A percentile compares a stretch with the other conserved stretches of the same genome.
These are phyloP conservation scores for Lacerta viridis DNA, from an alignment of 2,797 vertebrate species.

Conservation along the genomic window DNA sequence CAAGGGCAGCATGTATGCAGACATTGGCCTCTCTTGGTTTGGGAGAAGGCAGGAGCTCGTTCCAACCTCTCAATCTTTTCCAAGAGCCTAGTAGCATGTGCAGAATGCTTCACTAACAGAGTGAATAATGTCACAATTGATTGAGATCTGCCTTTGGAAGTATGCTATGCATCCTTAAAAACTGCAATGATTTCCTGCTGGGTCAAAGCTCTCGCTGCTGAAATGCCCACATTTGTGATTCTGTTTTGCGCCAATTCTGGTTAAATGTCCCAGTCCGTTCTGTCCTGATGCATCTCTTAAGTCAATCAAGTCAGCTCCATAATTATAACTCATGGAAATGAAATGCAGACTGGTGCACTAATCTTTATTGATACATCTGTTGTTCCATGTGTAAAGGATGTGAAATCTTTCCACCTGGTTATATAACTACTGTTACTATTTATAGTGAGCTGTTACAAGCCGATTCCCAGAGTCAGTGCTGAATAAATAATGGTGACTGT, in stretches of 20 bases:
- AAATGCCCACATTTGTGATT: background rate
- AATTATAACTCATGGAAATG: constrained; percentile 25
- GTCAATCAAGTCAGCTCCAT: background rate
- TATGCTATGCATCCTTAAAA: background rate
- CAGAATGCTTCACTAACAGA: background rate
- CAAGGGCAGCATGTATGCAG: background rate
- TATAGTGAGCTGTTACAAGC: constrained; percentile 41
- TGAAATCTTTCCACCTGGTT: constrained; percentile 50
- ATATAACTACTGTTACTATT: constrained; percentile 41
- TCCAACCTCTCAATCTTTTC: background rate
- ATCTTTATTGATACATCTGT: constrained; percentile 19
- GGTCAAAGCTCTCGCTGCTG: background rate
- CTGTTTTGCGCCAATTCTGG: background rate
- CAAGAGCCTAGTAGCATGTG: too few relatives aligned
- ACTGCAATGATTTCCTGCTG: background rate
- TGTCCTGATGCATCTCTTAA: constrained; percentile 13
- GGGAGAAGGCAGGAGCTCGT: background rate
- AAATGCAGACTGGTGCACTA: background rate
- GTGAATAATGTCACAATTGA: background rate
- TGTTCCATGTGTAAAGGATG: constrained; percentile 40
- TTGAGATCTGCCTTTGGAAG: background rate
- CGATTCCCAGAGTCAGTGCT: background rate
- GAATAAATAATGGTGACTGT: constrained; percentile 40
- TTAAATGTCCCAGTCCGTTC: background rate
- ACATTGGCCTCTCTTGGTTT: background rate